Conservation (phyloP, 2,113 vertebrate genomes). For the Saguinus imperator region DNA sequence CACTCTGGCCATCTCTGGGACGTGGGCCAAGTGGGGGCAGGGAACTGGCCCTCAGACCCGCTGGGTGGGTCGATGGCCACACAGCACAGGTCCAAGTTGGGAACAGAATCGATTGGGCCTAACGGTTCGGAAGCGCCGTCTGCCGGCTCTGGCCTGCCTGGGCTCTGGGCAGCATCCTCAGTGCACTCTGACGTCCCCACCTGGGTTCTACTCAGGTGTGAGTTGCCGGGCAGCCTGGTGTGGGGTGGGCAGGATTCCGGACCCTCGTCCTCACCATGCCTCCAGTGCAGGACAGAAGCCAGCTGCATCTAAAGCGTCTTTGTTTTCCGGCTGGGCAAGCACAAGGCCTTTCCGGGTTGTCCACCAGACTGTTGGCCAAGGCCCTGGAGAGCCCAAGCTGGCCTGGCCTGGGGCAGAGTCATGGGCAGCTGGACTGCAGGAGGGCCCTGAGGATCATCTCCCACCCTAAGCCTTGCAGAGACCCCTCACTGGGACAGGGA, state of each 20-base stretch:
- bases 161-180: neutral
- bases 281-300: neutral
- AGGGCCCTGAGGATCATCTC: neutral
- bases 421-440: neutral
- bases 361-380: neutral
- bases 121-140: neutral
- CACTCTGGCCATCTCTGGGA: neutral
- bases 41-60: slow-evolving; percentile 5
- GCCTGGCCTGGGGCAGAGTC: neutral
- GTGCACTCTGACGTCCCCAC: neutral
- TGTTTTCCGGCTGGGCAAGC: slow-evolving; percentile 49
- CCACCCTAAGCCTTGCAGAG: neutral
- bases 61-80: neutral
- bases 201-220: neutral
- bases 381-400: neutral
- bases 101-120: neutral
- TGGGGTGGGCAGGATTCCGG: neutral
- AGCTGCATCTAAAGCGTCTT: slow-evolving; percentile 12
- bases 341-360: neutral
- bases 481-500: neutral
- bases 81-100: neutral
- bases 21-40: neutral
- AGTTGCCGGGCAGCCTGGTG: neutral
- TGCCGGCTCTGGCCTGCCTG: neutral
- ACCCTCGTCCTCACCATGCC: neutral